Conservation (phyloP, 2,113 vertebrate species). For the Trichomycterus rosablanca region DNA sequence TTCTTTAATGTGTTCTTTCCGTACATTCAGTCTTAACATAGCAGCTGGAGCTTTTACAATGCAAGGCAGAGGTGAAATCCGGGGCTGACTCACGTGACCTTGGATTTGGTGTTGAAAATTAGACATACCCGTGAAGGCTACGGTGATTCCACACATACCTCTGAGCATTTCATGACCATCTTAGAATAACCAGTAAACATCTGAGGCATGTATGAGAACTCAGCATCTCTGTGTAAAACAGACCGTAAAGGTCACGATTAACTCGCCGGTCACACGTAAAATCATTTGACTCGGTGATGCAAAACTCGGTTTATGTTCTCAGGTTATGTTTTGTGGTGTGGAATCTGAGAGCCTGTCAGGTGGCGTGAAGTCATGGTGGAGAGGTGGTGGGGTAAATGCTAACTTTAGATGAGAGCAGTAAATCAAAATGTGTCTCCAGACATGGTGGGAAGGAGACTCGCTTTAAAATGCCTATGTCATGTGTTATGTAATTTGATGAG, state of each 20-base stretch:
- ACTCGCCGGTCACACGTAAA: constrained; percentile 44
- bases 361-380: constrained; percentile 49
- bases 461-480: background rate
- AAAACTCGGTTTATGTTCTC: constrained; percentile 33
- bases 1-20: background rate
- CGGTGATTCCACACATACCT: background rate
- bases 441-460: constrained; percentile 23
- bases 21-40: background rate
- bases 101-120: constrained; percentile 1
- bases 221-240: background rate
- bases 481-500: background rate
- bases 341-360: constrained; percentile 48
- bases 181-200: constrained; percentile 13
- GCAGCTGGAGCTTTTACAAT: constrained; percentile 1
- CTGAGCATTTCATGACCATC: background rate
- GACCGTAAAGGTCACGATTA: constrained; percentile 16
- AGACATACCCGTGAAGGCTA: background rate
- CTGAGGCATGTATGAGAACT: background rate
- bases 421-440: constrained; percentile 54
- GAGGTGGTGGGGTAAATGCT: constrained; percentile 52
- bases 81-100: constrained; percentile 1
- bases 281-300: constrained; percentile 44
- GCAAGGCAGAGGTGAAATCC: background rate
- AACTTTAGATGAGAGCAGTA: constrained; percentile 61
- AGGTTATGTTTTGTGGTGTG: constrained; percentile 56